Evolutionary conservation across 2,888 invertebrate species (phyloP).

Genomic region (Diabrotica balteata): DNA sequence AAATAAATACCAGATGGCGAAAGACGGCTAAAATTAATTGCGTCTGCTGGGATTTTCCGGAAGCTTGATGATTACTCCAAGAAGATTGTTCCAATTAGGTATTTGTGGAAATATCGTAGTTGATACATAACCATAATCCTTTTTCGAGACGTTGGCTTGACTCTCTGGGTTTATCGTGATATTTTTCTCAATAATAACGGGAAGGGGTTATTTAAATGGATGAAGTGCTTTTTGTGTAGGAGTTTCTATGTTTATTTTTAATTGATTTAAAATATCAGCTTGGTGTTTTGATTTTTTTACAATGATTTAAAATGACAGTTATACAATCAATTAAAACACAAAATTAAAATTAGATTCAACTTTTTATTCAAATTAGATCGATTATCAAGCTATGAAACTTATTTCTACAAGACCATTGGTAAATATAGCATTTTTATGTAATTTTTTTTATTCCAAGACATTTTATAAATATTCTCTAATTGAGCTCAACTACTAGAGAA

Average conservation of each 20-base stretch:
- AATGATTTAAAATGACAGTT: too few species aligned
- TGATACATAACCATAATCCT: conserved; percentile 44
- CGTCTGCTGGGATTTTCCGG: conserved; percentile 51
- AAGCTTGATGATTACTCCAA: conserved; percentile 45
- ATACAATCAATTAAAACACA: too few species aligned
- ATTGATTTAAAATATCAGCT: too few species aligned
- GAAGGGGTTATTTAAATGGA: not conserved
- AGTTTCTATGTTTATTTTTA: not conserved
- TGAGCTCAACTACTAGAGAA: too few species aligned
- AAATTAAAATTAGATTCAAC: too few species aligned
- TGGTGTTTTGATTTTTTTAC: too few species aligned
- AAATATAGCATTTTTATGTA: too few species aligned
- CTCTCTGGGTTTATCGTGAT: conserved; percentile 19
- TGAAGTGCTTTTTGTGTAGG: not conserved
- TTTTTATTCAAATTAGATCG: too few species aligned
- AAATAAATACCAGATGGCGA: conserved; percentile 17
- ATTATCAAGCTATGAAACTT: too few species aligned
- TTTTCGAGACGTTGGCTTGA: conserved; percentile 27
- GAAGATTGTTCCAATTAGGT: conserved; percentile 60
- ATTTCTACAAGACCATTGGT: too few species aligned
- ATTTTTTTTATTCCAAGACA: too few species aligned
- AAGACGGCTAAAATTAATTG: conserved; percentile 50
- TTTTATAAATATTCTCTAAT: too few species aligned
- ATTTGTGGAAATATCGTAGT: conserved; percentile 50
- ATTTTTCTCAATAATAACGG: conserved; percentile 7